Conservation (phyloP, 2,888 invertebrate genomes). For the Drosophila kuntzei region DNA sequence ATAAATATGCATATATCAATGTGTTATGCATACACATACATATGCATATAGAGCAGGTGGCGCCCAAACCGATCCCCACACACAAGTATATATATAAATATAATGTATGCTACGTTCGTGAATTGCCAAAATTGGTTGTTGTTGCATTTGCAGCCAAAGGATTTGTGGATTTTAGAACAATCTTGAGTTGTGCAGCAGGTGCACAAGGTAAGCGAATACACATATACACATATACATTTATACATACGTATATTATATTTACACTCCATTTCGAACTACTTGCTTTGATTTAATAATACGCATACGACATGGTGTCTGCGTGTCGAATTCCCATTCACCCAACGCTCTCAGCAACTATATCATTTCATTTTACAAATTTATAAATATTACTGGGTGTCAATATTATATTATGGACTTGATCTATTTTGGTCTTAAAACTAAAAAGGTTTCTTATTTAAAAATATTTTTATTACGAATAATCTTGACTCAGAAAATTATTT, state of each 20-base stretch:
- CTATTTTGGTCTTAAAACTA: too few species aligned
- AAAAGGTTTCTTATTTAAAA: too few species aligned
- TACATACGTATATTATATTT: not conserved
- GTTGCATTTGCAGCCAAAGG: conserved; percentile 83
- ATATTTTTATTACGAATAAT: too few species aligned
- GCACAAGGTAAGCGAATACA: conserved; percentile 51
- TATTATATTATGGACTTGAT: too few species aligned
- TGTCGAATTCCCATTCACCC: conserved; percentile 45
- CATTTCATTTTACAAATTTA: not conserved
- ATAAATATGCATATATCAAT: conserved; percentile 7
- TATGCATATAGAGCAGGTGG: conserved; percentile 18
- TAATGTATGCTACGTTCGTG: conserved; percentile 78
- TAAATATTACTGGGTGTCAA: not conserved
- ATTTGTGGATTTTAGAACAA: conserved; percentile 80
- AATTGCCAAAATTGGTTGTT: conserved; percentile 80
- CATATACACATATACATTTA: not conserved
- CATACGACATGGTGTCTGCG: conserved; percentile 69
- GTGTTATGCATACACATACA: conserved; percentile 13
- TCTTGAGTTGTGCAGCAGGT: conserved; percentile 57
- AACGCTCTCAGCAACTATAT: not conserved
- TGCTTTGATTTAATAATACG: conserved; percentile 37
- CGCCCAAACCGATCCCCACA: conserved; percentile 18
- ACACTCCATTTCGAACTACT: conserved; percentile 1
- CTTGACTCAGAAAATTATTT: too few species aligned
- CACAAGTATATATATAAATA: conserved; percentile 37